phyloP scores from a whole-genome alignment of 2,888 invertebrate species.

The Gymnocheta viridis region DNA sequence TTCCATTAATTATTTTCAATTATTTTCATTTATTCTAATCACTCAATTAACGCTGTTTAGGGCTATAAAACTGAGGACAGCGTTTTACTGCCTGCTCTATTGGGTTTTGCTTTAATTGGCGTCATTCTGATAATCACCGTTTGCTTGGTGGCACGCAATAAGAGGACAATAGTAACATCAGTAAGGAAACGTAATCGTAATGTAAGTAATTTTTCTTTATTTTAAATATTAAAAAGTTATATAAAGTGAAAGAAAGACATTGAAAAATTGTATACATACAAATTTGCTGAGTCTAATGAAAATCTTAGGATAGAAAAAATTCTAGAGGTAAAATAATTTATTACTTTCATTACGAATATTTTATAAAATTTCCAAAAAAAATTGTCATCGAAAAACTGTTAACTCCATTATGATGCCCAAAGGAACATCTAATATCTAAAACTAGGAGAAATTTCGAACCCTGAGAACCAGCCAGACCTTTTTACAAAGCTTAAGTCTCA shows the following conservation, averaged over 20 bases:
- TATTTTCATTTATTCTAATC: background rate
- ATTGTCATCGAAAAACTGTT: no score
- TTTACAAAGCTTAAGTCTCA: no score
- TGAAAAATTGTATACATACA: no score
- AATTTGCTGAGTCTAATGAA: no score
- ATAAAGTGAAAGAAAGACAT: background rate
- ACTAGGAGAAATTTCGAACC: no score
- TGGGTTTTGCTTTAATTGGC: slow-evolving; percentile 83
- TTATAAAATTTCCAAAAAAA: no score
- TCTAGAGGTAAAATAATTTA: no score
- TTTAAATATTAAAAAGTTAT: background rate
- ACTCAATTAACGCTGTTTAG: slow-evolving; percentile 77
- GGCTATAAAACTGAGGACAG: slow-evolving; percentile 85
- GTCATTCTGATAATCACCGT: slow-evolving; percentile 83
- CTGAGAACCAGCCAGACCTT: no score
- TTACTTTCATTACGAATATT: no score
- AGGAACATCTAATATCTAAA: no score
- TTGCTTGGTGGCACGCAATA: slow-evolving; percentile 83
- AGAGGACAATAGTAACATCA: slow-evolving; percentile 79
- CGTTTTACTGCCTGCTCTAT: slow-evolving; percentile 83
- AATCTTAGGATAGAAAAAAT: no score
- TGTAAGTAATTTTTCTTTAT: slow-evolving; percentile 75
- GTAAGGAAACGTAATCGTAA: slow-evolving; percentile 81
- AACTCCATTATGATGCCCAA: no score
- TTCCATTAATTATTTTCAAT: background rate